Base-by-base conservation (phyloP, 1,140 invertebrate genomes). In the Zaprionus vittiger region DNA sequence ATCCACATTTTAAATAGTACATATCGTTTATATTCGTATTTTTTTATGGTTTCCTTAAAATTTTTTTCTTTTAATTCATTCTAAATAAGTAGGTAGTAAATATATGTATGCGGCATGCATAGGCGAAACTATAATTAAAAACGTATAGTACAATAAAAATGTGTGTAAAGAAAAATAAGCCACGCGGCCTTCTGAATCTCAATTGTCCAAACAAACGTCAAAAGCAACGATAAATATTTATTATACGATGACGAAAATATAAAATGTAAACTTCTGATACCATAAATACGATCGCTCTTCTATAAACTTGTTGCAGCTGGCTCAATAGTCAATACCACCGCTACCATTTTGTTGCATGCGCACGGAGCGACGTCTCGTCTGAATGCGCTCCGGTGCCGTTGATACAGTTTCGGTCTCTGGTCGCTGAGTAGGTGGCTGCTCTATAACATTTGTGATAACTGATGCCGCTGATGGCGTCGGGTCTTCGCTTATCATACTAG, bases 301-400 rank as follows among this genome's bases (percentile, higher is more conserved):
- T 47, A 41, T 72, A 78, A 81, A 84, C 73, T 64, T 37, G n/a
- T 15, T 65, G 26, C 31, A 62, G 67, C 34, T 68, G 31, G 38
- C 73, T 73, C 67, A 91, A 59, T 87, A 86, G 26, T 86, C 87
- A 49, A 80, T 72, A 20, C 77, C 76, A 20, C 74, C 68, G 41
- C 62, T 71, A 2, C 91, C 91, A 62, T 92, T 92, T 71, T 92
- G 85, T 67, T 91, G 91, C 83, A 79, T 92, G 24, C 85, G 85
- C 6, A 92, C 87, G 1, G 91, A 92, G 2, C 87, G 83, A 55
- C 91, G 80, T 61, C 91, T 77, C 28, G 91, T 92, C 55, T 91
- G 74, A 52, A 92, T 92, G 37, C 91, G 91, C 1, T 64, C 87
- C 17, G 87, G 80, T 56, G 68, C 26, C 14, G 63, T 31, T 41